Evolutionary conservation across 2,113 vertebrate species (phyloP).

Genomic region (Mola mola): DNA sequence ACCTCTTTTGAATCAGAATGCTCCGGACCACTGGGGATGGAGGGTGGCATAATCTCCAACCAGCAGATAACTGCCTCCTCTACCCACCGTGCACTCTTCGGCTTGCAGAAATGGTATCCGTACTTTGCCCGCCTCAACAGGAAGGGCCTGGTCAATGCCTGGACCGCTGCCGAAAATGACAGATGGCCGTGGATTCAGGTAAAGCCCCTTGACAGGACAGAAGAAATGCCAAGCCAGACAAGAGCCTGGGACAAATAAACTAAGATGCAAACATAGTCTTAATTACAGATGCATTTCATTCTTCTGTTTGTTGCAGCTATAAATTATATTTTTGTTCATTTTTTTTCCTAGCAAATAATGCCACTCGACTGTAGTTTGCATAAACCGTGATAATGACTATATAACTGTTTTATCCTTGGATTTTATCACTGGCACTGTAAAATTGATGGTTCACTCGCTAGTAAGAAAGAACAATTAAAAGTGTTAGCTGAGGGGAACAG

Average conservation of each 20-base stretch:
- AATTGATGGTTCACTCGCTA: slow-evolving; percentile 34
- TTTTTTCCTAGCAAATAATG: accelerated
- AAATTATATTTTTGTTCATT: neutral
- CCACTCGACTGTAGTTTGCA: neutral
- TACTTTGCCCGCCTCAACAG: slow-evolving; percentile 98
- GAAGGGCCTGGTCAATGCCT: slow-evolving; percentile 98
- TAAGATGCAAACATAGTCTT: slow-evolving; percentile 14
- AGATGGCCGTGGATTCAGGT: slow-evolving; percentile 99
- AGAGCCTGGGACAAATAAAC: slow-evolving; percentile 9
- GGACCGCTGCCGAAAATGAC: slow-evolving; percentile 99
- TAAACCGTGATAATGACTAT: slow-evolving; percentile 7
- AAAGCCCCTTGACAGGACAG: slow-evolving; percentile 72
- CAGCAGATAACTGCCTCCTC: slow-evolving; percentile 98
- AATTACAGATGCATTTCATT: slow-evolving; percentile 4
- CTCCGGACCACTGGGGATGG: slow-evolving; percentile 95
- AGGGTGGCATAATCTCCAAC: slow-evolving; percentile 98
- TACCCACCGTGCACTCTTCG: slow-evolving; percentile 96
- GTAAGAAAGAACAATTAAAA: slow-evolving; percentile 36
- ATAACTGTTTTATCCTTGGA: neutral
- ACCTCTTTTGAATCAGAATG: slow-evolving; percentile 83
- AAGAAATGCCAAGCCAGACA: neutral
- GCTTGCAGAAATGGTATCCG: slow-evolving; percentile 98
- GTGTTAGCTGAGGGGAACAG: slow-evolving; percentile 34
- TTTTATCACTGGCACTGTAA: slow-evolving; percentile 41
- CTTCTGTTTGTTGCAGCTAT: slow-evolving; percentile 4